Conservation (phyloP, 2,888 invertebrate genomes). For the Yponomeuta plumbellus region DNA sequence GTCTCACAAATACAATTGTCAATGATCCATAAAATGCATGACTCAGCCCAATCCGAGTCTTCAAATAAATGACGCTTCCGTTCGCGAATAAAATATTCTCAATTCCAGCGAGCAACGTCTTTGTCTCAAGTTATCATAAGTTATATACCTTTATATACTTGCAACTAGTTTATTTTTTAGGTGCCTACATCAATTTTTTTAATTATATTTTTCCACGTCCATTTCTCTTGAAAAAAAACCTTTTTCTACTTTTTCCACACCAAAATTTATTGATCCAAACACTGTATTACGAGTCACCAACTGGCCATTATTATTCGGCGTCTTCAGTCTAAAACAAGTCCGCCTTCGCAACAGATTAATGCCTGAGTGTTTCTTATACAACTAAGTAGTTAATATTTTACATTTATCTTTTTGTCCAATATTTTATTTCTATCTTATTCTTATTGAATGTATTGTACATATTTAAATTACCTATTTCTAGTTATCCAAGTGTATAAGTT, state of each 20-base stretch:
- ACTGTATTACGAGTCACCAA: too few relatives aligned
- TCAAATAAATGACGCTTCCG: constrained; percentile 31
- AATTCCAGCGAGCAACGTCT: constrained; percentile 15
- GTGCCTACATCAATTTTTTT: not conserved
- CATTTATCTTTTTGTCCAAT: too few relatives aligned
- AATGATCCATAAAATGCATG: constrained; percentile 46
- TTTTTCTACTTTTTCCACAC: too few relatives aligned
- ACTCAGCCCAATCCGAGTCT: constrained; percentile 37
- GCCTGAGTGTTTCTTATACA: constrained; percentile 22
- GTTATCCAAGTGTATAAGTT: not conserved
- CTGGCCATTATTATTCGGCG: not conserved
- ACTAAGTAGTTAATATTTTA: too few relatives aligned
- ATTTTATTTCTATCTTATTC: too few relatives aligned
- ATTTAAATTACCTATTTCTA: too few relatives aligned
- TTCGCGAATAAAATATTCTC: constrained; percentile 20
- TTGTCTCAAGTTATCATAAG: not conserved
- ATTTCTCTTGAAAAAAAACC: not conserved
- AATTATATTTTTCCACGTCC: not conserved
- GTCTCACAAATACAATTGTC: constrained; percentile 41
- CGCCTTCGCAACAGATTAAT: constrained; percentile 20
- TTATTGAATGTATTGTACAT: too few relatives aligned
- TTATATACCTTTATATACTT: not conserved
- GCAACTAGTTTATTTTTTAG: not conserved
- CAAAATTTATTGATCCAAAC: not conserved
- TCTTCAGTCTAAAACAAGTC: constrained; percentile 14